Evolutionary conservation across 2,797 vertebrate species (phyloP).

Genomic region (Micrastur ruficollis): DNA sequence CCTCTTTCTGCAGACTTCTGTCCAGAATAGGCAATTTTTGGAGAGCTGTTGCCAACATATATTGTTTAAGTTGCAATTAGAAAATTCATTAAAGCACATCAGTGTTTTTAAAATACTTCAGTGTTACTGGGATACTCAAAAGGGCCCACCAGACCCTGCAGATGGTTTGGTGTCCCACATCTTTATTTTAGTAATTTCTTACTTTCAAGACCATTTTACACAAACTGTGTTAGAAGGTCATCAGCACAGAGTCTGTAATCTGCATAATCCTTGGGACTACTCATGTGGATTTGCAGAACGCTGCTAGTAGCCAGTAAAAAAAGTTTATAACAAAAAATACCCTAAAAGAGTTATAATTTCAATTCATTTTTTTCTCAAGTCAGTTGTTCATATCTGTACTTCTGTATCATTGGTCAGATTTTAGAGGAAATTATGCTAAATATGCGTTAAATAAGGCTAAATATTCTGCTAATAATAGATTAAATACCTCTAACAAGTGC

Average conservation of each 20-base stretch:
- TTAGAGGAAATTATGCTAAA: background rate
- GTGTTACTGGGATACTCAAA: background rate
- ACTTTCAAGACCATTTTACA: background rate
- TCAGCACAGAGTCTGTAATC: background rate
- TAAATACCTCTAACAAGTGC: background rate
- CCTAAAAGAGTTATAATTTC: background rate
- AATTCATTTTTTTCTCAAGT: background rate
- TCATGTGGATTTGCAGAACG: background rate
- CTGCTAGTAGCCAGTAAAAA: background rate
- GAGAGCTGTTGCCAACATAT: background rate
- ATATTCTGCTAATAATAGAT: background rate
- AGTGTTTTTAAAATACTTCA: background rate
- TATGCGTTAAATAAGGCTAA: background rate
- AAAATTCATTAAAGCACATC: background rate
- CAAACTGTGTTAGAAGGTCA: background rate
- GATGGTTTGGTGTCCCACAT: background rate
- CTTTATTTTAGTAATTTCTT: background rate
- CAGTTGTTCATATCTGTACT: background rate
- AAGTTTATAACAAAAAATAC: background rate
- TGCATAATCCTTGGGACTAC: background rate
- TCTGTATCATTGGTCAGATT: background rate
- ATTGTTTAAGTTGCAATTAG: background rate
- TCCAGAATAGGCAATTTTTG: background rate
- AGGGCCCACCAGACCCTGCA: background rate
- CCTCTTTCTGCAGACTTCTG: background rate